A percentile compares a stretch with the other conserved stretches of the same genome.
These are phyloP conservation scores for Nothocercus nigrocapillus DNA, from an alignment of 2,113 vertebrate genomes.

Conservation along the genomic window DNA sequence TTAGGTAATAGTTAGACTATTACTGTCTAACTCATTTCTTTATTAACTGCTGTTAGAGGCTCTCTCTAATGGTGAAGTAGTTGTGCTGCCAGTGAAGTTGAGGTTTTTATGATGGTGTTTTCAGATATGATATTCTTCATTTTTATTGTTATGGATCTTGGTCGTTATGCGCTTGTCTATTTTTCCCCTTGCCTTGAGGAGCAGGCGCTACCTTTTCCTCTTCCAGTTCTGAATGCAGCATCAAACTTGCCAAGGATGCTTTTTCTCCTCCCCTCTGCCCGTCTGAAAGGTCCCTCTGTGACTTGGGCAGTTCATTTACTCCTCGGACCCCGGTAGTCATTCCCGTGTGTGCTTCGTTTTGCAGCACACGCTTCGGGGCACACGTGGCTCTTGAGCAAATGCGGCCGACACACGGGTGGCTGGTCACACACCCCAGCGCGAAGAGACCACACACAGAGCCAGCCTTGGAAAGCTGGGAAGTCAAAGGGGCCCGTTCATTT, in stretches of 20 bases:
- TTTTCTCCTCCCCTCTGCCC: neutral
- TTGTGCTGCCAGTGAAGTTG: neutral
- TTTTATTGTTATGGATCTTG: conserved; percentile 33
- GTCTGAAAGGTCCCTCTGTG: neutral
- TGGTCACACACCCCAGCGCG: neutral
- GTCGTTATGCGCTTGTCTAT: neutral
- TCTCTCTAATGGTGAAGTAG: neutral
- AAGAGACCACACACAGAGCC: conserved; percentile 55
- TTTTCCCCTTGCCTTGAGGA: neutral
- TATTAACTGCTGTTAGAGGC: neutral
- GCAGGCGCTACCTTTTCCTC: neutral
- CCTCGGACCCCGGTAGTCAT: neutral
- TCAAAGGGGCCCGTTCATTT: neutral
- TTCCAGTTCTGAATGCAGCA: neutral
- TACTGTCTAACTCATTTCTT: neutral
- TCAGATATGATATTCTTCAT: neutral
- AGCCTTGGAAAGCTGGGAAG: neutral
- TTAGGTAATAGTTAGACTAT: neutral
- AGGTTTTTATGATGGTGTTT: conserved; percentile 2
- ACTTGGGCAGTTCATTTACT: neutral
- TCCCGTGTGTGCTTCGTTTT: neutral
- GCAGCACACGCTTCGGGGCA: neutral
- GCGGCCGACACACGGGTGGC: neutral
- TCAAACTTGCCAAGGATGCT: neutral
- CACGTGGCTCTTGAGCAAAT: neutral